Conservation (phyloP, 2,888 invertebrate genomes). For the Chrysolina americana region DNA sequence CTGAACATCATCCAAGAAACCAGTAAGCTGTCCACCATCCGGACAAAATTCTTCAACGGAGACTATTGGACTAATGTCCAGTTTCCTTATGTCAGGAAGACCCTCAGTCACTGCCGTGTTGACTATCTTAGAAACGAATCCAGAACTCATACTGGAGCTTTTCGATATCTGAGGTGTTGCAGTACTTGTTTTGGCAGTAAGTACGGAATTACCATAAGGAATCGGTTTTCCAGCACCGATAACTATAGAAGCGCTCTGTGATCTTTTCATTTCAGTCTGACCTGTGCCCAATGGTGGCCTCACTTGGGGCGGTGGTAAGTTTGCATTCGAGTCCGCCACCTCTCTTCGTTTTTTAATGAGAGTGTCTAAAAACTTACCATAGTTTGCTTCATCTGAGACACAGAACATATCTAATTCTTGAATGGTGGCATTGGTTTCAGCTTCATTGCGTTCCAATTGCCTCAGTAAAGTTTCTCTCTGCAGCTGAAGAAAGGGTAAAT, state of each 20-base stretch:
- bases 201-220: slow-evolving; percentile 61
- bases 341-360: slow-evolving; percentile 83
- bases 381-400: slow-evolving; percentile 84
- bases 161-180: slow-evolving; percentile 55
- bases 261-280: slow-evolving; percentile 63
- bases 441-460: slow-evolving; percentile 88
- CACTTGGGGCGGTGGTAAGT: slow-evolving; percentile 65
- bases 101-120: slow-evolving; percentile 65
- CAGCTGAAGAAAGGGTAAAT: slow-evolving; percentile 92
- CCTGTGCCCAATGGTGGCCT: slow-evolving; percentile 42
- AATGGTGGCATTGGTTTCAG: slow-evolving; percentile 83
- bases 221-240: slow-evolving; percentile 69
- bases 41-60: slow-evolving; percentile 82
- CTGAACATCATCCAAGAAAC: slow-evolving; percentile 80
- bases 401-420: slow-evolving; percentile 84
- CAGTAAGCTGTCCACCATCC: slow-evolving; percentile 81
- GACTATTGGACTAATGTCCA: slow-evolving; percentile 66
- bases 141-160: slow-evolving; percentile 64
- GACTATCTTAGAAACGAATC: slow-evolving; percentile 64
- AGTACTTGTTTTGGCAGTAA: slow-evolving; percentile 39
- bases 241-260: slow-evolving; percentile 68
- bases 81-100: slow-evolving; percentile 60
- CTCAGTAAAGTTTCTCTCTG: slow-evolving; percentile 88
- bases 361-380: slow-evolving; percentile 81
- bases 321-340: slow-evolving; percentile 77